Base-by-base conservation (phyloP, 2,888 invertebrate genomes). In the Sipha maydis region DNA sequence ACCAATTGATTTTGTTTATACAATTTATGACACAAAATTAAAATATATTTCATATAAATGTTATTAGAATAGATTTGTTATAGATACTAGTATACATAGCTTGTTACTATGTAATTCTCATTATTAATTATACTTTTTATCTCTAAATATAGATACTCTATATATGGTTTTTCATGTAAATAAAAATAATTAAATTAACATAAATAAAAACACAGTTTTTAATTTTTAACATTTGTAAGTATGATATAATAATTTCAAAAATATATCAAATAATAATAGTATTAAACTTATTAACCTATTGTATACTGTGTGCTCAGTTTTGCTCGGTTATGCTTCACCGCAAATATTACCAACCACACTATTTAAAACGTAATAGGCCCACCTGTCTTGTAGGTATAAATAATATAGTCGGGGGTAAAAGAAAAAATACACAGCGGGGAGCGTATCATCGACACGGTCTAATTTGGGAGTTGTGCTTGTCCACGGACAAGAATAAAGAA, bases 391-490 rank as follows among this genome's bases (percentile, higher is more conserved):
- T 31, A 38, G 21, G 21, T 79, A 17, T 79, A 31, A 11, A 79
- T 54, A 31, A 41, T n/a, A 21, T n/a, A 41, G 38, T 48, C 25
- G 19, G 48, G 61, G 76, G 28, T 54, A 14, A 76, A 84, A 41
- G 67, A 54, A 77, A 79, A 38, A 80, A 73, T 80, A 19, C 86
- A 73, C 86, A 80, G 86, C 86, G 56, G 86, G 86, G 80, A 41
- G 80, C 79, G 61, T 48, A 75, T 88, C 80, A 79, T 88, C 86
- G 86, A 88, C 41, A 88, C 86, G 86, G 86, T 88, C 86, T 88
- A 88, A 88, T 88, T 88, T 88, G 80, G 61, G 73, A 80, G 73
- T 79, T 69, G 54, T 80, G 73, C 80, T 61, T 54, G 73, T 80
- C 73, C 80, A 21, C 80, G 38, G 38, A 34, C 61, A 88, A 54